Percentiles rank a stretch among this genome's conserved stretches.
These are phyloP conservation scores for Brachionichthys hirsutus DNA, from an alignment of 2,113 vertebrate genomes.

Conservation along the genomic window DNA sequence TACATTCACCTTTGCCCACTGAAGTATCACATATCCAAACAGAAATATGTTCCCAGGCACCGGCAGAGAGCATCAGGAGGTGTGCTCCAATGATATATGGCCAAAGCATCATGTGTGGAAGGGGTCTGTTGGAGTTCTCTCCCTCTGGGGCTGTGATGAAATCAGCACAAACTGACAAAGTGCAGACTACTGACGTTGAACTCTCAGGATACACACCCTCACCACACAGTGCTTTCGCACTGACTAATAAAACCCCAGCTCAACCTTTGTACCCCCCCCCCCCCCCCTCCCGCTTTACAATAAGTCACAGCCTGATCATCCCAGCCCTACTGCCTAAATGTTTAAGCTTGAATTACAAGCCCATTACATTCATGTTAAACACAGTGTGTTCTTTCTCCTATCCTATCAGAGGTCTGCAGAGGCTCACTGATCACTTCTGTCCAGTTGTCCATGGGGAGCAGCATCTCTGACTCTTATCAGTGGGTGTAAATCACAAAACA, in stretches of 20 bases:
- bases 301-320: conserved; percentile 3
- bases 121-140: conserved; percentile 46
- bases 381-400: conserved; percentile 20
- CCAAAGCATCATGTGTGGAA: conserved; percentile 51
- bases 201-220: conserved; percentile 23
- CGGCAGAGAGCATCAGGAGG: conserved; percentile 27
- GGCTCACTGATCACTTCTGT: conserved; percentile 70
- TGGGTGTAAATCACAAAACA: conserved; percentile 66
- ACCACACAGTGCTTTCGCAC: conserved; percentile 13
- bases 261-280: too few species aligned
- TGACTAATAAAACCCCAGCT: background rate
- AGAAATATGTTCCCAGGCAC: conserved; percentile 31
- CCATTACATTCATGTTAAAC: conserved; percentile 7
- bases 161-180: conserved; percentile 58
- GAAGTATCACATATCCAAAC: conserved; percentile 32
- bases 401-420: conserved; percentile 53
- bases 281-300: too few species aligned
- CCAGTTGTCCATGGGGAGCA: conserved; percentile 63
- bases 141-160: conserved; percentile 47
- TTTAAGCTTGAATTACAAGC: conserved; percentile 3
- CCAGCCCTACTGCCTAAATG: conserved; percentile 5
- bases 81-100: conserved; percentile 45
- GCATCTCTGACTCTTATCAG: conserved; percentile 66
- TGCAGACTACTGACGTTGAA: conserved; percentile 52
- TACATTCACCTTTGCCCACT: background rate